Base-by-base conservation (phyloP, 2,797 vertebrate genomes). In the Phyllotis vaccarum region DNA sequence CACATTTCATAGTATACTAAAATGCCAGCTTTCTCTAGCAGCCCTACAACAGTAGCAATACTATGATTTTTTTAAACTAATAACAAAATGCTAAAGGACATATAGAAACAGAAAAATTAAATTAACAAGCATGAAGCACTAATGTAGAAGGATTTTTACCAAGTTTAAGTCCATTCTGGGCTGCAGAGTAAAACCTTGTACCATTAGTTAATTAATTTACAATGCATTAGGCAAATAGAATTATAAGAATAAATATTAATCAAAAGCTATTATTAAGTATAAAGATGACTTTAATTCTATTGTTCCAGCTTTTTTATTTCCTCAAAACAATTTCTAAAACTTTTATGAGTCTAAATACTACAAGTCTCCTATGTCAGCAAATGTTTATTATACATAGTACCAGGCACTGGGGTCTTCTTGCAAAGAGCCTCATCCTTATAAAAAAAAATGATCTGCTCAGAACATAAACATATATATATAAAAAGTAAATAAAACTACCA, bases 271-370 rank as follows among this genome's bases (percentile, higher is more conserved):
- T 29, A 76, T 90, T 52, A 92, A 83, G 49, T 78, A 40, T 75
- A 91, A 54, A 24, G 66, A 83, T 22, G 43, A 24, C 80, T 91
- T 80, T 43, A 92, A 68, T 17, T 90, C 60, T 86, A 34, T 60
- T 81, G 34, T 86, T 92, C 66, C 14, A 89, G 46, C 10, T 31
- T 34, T 94, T 72, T 76, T 9, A 54, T 93, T 46, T 93, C 82
- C 89, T 92, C 70, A 83, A 78, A 90, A 66, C 11, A 81, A 86
- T 60, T 86, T 90, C 29, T 54, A 75, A 93, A 94, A 76, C 14
- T 49, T 93, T 74, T 27, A 52, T 82, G 54, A 76, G 37, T 29
- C 62, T 1, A 91, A 89, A 93, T 49, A 49, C 46, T 66, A 89
- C 13, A 76, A 60, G 66, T 76, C 60, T 88, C 52, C 52, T 62